Evolutionary conservation across 1,140 invertebrate species (phyloP).

Genomic region (Plodia interpunctella): DNA sequence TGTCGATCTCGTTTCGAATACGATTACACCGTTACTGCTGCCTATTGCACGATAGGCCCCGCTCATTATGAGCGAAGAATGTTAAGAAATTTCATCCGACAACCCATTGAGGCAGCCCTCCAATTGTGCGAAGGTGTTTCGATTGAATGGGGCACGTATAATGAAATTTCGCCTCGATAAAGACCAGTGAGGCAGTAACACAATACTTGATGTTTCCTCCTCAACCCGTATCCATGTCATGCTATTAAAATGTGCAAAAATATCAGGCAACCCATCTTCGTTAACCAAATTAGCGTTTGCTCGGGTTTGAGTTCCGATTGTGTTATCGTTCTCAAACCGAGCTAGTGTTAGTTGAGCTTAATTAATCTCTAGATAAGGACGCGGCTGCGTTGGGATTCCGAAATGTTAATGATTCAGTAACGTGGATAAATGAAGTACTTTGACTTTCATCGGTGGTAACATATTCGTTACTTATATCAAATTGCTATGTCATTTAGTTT

Average conservation of each 20-base stretch:
- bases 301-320: conserved; percentile 24
- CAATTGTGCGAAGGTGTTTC: conserved; percentile 74
- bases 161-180: conserved; percentile 73
- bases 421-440: neutral
- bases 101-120: conserved; percentile 72
- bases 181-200: conserved; percentile 71
- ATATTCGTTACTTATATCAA: neutral
- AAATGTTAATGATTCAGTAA: neutral
- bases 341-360: conserved; percentile 1
- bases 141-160: conserved; percentile 74
- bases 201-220: conserved; percentile 73
- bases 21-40: conserved; percentile 72
- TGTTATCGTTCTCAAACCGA: neutral
- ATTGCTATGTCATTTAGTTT: neutral
- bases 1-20: conserved; percentile 65
- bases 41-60: conserved; percentile 66
- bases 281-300: conserved; percentile 53
- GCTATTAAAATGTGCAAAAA: conserved; percentile 69
- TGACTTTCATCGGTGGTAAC: neutral
- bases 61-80: conserved; percentile 70
- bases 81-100: conserved; percentile 75
- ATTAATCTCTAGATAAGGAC: conserved; percentile 12
- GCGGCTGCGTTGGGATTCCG: neutral
- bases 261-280: conserved; percentile 69
- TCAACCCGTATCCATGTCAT: conserved; percentile 69